phyloP scores from a whole-genome alignment of 2,888 invertebrate species.

The Bombyx huttoni region DNA sequence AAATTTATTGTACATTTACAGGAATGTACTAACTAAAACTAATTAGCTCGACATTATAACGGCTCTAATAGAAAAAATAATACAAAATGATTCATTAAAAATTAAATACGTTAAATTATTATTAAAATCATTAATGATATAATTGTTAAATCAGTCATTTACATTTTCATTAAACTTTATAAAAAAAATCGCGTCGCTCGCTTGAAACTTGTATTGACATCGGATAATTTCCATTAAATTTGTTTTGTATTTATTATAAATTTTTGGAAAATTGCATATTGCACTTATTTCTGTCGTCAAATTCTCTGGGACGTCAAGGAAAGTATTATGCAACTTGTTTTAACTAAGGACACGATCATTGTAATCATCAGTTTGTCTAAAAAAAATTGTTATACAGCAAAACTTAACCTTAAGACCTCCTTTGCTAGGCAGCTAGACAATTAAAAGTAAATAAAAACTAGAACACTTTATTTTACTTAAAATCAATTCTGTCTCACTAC shows the following conservation, averaged over 20 bases:
- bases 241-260: not conserved
- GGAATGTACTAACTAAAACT: constrained; percentile 62
- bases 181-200: not conserved
- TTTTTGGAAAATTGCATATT: no score
- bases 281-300: no score
- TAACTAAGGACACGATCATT: no score
- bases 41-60: constrained; percentile 31
- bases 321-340: no score
- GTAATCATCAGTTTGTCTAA: no score
- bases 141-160: constrained; percentile 60
- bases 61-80: constrained; percentile 26
- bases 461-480: no score
- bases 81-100: constrained; percentile 29
- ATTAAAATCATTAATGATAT: constrained; percentile 24
- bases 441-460: no score
- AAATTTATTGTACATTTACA: constrained; percentile 54
- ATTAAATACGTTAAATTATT: constrained; percentile 49
- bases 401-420: no score
- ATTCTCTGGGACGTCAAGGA: no score
- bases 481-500: not conserved
- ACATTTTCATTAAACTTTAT: constrained; percentile 28
- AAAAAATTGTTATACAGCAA: no score
- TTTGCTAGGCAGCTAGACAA: no score
- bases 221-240: not conserved
- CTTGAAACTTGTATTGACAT: not conserved